Evolutionary conservation across 2,888 invertebrate genomes (phyloP).

Genomic region (Hanleya hanleyi): DNA sequence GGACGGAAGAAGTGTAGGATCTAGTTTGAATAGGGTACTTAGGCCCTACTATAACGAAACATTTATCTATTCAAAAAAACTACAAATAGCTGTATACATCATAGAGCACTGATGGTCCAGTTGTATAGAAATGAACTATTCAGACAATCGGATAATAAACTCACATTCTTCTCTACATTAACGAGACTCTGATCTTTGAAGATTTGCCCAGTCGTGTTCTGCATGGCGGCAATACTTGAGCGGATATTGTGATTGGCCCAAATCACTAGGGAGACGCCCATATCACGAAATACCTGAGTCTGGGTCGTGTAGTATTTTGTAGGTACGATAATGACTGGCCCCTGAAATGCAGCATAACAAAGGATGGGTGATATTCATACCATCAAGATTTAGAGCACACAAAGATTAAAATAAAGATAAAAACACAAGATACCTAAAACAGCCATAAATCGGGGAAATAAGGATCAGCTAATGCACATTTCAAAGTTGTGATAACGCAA

Average conservation of each 20-base stretch:
- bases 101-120: no score
- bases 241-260: conserved; percentile 75
- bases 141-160: no score
- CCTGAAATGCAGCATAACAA: conserved; percentile 46
- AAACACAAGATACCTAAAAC: not conserved
- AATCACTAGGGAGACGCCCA: conserved; percentile 73
- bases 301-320: conserved; percentile 74
- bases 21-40: no score
- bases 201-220: conserved; percentile 67
- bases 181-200: conserved; percentile 69
- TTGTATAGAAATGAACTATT: no score
- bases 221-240: conserved; percentile 74
- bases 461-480: no score
- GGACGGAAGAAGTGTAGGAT: no score
- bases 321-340: conserved; percentile 74
- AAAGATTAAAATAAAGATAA: not conserved
- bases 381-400: not conserved
- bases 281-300: conserved; percentile 68
- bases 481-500: no score
- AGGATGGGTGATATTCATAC: no score
- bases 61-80: no score
- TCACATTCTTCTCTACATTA: conserved; percentile 71
- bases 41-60: no score
- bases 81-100: no score
- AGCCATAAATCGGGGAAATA: no score